Percentiles rank a stretch among this genome's conserved stretches.
Conservation (phyloP, 2,113 vertebrate species). For the Oryzias javanicus region DNA sequence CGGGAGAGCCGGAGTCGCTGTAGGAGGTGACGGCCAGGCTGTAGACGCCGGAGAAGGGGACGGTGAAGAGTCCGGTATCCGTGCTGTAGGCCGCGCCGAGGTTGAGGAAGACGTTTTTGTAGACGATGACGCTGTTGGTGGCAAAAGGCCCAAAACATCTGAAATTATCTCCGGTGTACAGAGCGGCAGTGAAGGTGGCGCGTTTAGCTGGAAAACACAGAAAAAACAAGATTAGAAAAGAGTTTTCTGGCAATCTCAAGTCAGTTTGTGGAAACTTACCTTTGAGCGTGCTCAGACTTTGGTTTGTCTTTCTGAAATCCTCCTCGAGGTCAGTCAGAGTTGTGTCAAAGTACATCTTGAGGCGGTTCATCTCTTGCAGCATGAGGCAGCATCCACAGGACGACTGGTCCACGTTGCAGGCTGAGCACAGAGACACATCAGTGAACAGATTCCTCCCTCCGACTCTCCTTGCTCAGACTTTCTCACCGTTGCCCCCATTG, state of each 20-base stretch:
- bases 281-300: constrained; percentile 26
- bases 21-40: constrained; percentile 63
- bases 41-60: constrained; percentile 65
- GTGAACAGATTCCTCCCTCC: not conserved
- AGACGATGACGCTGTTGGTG: constrained; percentile 13
- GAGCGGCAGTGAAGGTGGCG: constrained; percentile 68
- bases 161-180: constrained; percentile 12
- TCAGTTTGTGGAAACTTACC: constrained; percentile 34
- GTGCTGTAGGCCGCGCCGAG: constrained; percentile 47
- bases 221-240: not conserved
- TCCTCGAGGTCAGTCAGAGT: constrained; percentile 40
- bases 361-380: constrained; percentile 35
- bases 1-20: constrained; percentile 59
- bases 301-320: constrained; percentile 7
- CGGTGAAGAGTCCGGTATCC: constrained; percentile 58
- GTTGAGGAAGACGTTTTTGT: constrained; percentile 61
- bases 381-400: constrained; percentile 72
- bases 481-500: constrained; percentile 6
- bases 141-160: constrained; percentile 15
- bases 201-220: constrained; percentile 54
- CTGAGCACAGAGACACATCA: constrained; percentile 31
- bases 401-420: constrained; percentile 39
- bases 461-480: not conserved
- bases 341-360: constrained; percentile 48
- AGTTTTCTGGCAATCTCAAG: not conserved